Conservation (phyloP, 2,888 invertebrate species). For the Auanema freiburgensis region DNA sequence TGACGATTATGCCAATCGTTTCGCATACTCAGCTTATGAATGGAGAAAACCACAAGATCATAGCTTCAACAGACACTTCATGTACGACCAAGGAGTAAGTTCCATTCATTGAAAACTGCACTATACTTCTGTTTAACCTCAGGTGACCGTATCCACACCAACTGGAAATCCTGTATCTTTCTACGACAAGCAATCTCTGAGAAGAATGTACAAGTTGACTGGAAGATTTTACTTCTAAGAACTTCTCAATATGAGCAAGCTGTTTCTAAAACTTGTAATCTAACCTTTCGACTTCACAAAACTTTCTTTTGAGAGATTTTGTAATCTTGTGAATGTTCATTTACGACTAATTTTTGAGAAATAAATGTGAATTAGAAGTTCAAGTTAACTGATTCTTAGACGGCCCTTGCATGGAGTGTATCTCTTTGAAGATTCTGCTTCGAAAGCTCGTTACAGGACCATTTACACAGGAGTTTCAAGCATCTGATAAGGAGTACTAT, state of each 20-base stretch:
- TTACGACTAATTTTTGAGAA: too few species aligned
- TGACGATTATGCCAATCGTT: slow-evolving; percentile 62
- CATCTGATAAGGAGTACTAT: slow-evolving; percentile 16
- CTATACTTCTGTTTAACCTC: neutral
- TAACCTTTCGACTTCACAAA: too few species aligned
- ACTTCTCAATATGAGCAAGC: neutral
- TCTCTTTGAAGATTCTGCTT: too few species aligned
- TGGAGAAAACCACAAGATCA: slow-evolving; percentile 62
- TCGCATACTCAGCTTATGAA: slow-evolving; percentile 62
- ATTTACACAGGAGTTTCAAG: slow-evolving; percentile 1
- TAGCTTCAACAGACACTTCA: slow-evolving; percentile 60
- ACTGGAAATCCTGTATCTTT: slow-evolving; percentile 39
- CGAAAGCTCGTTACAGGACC: slow-evolving; percentile 13
- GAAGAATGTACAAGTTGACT: slow-evolving; percentile 58
- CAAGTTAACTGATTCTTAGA: too few species aligned
- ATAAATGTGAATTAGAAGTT: too few species aligned
- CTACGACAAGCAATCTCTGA: slow-evolving; percentile 44
- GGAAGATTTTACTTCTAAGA: slow-evolving; percentile 55
- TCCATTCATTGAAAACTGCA: neutral
- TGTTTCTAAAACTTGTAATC: too few species aligned
- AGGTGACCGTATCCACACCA: slow-evolving; percentile 40
- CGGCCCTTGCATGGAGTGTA: too few species aligned
- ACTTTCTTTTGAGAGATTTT: too few species aligned
- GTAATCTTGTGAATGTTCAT: too few species aligned
- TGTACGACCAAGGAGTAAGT: slow-evolving; percentile 49